Conservation (phyloP, 2,888 invertebrate species). For the Melinopterus prodromus region DNA sequence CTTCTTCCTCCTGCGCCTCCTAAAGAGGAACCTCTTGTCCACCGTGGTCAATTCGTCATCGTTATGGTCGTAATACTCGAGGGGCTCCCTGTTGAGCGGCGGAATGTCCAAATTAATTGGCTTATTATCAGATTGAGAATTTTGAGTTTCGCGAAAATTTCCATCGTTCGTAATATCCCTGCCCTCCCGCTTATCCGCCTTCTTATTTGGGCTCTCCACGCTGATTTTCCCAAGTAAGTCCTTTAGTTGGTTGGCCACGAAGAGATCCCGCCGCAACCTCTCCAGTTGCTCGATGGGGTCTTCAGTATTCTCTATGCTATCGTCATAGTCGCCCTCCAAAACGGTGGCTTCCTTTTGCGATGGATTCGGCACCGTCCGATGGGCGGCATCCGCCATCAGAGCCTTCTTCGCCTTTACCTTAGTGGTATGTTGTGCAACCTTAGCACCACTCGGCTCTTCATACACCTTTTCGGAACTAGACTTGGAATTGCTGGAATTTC, state of each 20-base stretch:
- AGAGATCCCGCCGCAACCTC: constrained; percentile 44
- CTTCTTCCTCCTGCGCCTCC: constrained; percentile 36
- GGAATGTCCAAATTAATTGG: constrained; percentile 10
- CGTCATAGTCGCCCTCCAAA: constrained; percentile 6
- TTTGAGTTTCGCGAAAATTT: constrained; percentile 38
- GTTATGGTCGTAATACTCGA: neutral
- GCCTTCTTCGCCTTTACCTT: neutral
- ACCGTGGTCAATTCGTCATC: neutral
- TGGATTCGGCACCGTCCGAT: neutral
- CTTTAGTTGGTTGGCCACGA: constrained; percentile 43
- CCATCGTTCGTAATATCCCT: constrained; percentile 8
- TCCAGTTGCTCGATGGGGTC: constrained; percentile 28
- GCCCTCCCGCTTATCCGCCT: constrained; percentile 11
- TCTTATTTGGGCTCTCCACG: constrained; percentile 24
- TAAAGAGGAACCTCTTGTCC: constrained; percentile 39
- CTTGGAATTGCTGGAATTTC: neutral
- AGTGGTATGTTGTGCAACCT: neutral
- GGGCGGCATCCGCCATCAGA: neutral
- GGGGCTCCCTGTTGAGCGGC: neutral
- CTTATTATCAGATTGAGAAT: constrained; percentile 35
- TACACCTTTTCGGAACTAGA: neutral
- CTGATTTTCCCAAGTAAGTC: constrained; percentile 41
- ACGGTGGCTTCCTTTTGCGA: neutral
- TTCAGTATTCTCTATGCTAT: constrained; percentile 7
- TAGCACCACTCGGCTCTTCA: neutral